These are phyloP conservation scores for Columbina picui DNA, from an alignment of 2,113 vertebrate genomes.

Conservation along the genomic window DNA sequence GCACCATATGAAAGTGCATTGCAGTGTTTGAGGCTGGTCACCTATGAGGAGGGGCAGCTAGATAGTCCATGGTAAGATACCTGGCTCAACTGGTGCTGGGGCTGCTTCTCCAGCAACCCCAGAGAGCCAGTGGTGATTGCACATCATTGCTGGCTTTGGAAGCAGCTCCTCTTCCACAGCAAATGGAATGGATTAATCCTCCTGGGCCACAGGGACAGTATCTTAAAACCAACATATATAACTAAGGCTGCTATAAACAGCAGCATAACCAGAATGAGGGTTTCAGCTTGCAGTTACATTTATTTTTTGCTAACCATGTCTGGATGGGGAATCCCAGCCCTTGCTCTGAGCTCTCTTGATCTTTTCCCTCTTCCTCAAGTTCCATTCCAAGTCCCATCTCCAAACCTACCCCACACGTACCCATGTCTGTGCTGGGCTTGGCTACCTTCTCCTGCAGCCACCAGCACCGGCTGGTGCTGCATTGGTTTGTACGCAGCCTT, in stretches of 20 bases:
- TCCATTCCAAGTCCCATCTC: not conserved
- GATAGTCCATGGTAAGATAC: not conserved
- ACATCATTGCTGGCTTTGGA: not conserved
- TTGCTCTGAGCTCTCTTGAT: not conserved
- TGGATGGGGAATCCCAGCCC: not conserved
- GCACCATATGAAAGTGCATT: rapidly evolving
- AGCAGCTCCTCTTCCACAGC: not conserved
- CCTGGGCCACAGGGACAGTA: not conserved
- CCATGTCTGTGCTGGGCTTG: not conserved
- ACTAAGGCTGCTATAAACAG: not conserved
- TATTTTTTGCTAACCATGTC: not conserved
- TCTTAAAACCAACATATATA: not conserved
- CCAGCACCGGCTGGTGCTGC: not conserved
- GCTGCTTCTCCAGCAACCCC: not conserved
- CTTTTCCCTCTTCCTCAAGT: not conserved
- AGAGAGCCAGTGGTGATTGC: not conserved
- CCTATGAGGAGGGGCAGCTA: not conserved
- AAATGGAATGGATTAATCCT: not conserved
- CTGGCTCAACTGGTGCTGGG: not conserved
- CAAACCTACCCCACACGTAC: rapidly evolving
- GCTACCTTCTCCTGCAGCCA: not conserved
- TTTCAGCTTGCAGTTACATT: not conserved
- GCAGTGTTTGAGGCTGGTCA: rapidly evolving
- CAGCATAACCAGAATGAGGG: not conserved
- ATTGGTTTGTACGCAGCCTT: not conserved